Percentiles rank a stretch among this genome's conserved stretches.
Conservation (phyloP, 2,113 vertebrate genomes). For the Variabilichromis moorii region DNA sequence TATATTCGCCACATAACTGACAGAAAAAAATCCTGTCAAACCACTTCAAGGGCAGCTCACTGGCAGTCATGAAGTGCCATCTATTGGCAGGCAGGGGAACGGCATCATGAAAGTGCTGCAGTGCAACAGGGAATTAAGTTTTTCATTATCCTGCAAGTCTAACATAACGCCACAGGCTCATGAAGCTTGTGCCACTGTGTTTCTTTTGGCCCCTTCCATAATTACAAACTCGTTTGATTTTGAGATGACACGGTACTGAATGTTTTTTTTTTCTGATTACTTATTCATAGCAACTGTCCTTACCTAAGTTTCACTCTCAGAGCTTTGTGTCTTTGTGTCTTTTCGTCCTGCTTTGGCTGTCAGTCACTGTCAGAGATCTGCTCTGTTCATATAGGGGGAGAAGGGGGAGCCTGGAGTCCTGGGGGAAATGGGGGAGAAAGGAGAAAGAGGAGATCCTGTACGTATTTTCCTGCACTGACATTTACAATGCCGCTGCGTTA, state of each 20-base stretch:
- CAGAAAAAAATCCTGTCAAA: slow-evolving; percentile 11
- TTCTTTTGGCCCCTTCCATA: background rate
- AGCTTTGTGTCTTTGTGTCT: slow-evolving; percentile 17
- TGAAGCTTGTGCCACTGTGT: background rate
- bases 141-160: background rate
- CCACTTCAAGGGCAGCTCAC: background rate
- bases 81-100: slow-evolving; percentile 61
- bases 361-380: slow-evolving; percentile 41
- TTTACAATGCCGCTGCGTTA: slow-evolving; percentile 27
- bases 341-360: slow-evolving; percentile 17
- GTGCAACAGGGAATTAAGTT: slow-evolving; percentile 36
- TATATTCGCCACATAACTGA: slow-evolving; percentile 17
- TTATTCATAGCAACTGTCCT: background rate
- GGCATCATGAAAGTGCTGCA: slow-evolving; percentile 38
- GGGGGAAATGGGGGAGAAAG: slow-evolving; percentile 61
- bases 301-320: background rate
- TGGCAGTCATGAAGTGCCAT: slow-evolving; percentile 71
- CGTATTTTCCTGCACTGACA: slow-evolving; percentile 56
- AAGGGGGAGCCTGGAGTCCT: slow-evolving; percentile 69
- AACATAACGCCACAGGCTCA: background rate
- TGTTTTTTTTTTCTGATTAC: background rate
- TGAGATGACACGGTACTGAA: background rate
- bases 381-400: slow-evolving; percentile 70
- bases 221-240: background rate
- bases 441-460: slow-evolving; percentile 79